Percentiles rank a stretch among this genome's conserved stretches.
Evolutionary conservation across 2,888 invertebrate genomes (phyloP).

Genomic region (Helicoverpa assulta): DNA sequence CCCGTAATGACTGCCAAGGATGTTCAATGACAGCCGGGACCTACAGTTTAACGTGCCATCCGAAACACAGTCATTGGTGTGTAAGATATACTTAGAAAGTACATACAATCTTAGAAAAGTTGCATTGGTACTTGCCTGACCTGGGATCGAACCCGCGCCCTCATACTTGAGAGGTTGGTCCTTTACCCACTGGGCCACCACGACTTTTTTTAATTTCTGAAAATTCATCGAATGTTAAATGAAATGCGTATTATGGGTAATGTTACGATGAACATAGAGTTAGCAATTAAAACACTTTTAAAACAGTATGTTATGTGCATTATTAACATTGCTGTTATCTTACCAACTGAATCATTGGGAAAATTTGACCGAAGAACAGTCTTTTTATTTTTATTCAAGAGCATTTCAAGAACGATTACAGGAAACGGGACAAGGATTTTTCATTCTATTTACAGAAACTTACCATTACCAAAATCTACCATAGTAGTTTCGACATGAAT

Average conservation of each 20-base stretch:
- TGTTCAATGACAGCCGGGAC: too few relatives aligned
- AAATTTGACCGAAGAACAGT: constrained; percentile 40
- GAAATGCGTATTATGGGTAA: constrained; percentile 11
- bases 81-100: too few relatives aligned
- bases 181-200: too few relatives aligned
- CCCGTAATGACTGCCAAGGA: too few relatives aligned
- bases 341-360: constrained; percentile 36
- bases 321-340: constrained; percentile 10
- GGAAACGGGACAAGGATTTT: constrained; percentile 9
- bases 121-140: too few relatives aligned
- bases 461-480: constrained; percentile 13
- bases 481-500: neutral
- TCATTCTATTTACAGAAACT: neutral
- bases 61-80: too few relatives aligned
- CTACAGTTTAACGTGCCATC: too few relatives aligned
- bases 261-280: constrained; percentile 2
- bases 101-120: too few relatives aligned
- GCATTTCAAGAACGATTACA: constrained; percentile 12
- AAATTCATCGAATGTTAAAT: constrained; percentile 10
- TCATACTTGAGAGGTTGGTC: too few relatives aligned
- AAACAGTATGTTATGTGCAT: constrained; percentile 7
- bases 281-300: neutral
- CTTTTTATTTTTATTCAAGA: constrained; percentile 16
- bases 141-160: too few relatives aligned
- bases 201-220: too few relatives aligned